Base-by-base conservation (phyloP, 2,113 vertebrate genomes). In the Centropus bengalensis region DNA sequence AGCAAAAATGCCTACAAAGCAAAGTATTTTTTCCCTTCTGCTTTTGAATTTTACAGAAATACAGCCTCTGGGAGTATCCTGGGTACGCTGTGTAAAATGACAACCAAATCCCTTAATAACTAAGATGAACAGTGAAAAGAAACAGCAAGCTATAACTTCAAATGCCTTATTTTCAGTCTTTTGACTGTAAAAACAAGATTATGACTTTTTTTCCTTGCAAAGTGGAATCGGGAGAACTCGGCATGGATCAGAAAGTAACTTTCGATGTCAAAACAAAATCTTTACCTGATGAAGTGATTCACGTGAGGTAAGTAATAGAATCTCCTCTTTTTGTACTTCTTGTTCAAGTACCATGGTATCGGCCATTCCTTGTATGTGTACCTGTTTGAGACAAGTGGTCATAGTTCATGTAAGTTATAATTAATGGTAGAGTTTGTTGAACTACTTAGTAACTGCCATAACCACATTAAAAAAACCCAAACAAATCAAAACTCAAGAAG, bases 271-370 rank as follows among this genome's bases (percentile, higher is more conserved):
- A 82, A 63, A 12, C 32, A 42, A 42, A 15, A 13, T 19, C 6
- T n/a, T 98, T 97, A 99, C 99, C 99, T 99, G 78, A 98, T 96
- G 86, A 98, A 98, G n/a, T 71, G 98, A 20, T 98, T 80, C 56
- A 99, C 99, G 26, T 98, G 98, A 40, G 95, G 87, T 59, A 98
- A 98, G 8, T 98, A 98, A 94, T 95, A 99, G 96, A 99, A 99
- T 88, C 55, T 98, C 89, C 97, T 99, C 85, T 93, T 98, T 22
- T 97, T 98, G 97, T 99, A 98, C 76, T 91, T 97, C 81, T n/a
- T 98, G 81, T 99, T 99, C 96, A 99, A 96, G 96, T 99, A 93
- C 99, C 99, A 99, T 6, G 99, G 99, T 95, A 99, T 98, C 16
- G 99, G 97, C 96, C 99, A 98, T 92, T 99, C 99, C 95, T 97